Conservation (phyloP, 2,888 invertebrate species). For the Dryobota labecula region DNA sequence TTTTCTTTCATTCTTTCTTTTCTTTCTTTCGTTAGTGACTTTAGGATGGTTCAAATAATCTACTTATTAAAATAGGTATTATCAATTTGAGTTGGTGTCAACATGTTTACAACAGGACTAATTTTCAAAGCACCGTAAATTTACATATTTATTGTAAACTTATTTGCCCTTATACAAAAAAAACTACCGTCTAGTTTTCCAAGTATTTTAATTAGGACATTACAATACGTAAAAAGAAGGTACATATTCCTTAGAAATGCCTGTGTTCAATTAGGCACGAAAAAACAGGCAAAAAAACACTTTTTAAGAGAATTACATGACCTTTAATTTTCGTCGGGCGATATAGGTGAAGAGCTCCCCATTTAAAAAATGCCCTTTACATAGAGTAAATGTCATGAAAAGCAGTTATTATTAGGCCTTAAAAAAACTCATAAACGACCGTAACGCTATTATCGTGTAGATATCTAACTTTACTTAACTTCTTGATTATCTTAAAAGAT, state of each 20-base stretch:
- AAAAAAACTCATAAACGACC: neutral
- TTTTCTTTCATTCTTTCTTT: too few relatives aligned
- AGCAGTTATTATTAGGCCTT: neutral
- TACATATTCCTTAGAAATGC: neutral
- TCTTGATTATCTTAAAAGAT: constrained; percentile 24
- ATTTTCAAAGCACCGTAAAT: neutral
- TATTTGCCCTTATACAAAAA: neutral
- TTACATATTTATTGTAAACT: neutral
- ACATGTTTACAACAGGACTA: neutral
- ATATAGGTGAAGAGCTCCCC: neutral
- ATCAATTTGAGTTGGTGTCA: neutral
- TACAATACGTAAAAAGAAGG: neutral
- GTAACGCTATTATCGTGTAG: neutral
- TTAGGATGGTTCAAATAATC: too few relatives aligned
- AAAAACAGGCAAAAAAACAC: too few relatives aligned
- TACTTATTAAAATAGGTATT: too few relatives aligned
- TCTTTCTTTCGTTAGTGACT: too few relatives aligned
- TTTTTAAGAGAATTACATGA: neutral
- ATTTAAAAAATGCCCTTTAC: neutral
- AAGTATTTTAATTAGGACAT: neutral
- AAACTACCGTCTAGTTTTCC: too few relatives aligned
- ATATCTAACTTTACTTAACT: constrained; percentile 20
- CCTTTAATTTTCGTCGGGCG: neutral
- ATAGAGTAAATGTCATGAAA: neutral
- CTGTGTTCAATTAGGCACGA: neutral